A percentile compares a stretch with the other conserved stretches of the same genome.
phyloP scores from a whole-genome alignment of 53 echinoderm and acorn worm species.

The Crossaster papposus region DNA sequence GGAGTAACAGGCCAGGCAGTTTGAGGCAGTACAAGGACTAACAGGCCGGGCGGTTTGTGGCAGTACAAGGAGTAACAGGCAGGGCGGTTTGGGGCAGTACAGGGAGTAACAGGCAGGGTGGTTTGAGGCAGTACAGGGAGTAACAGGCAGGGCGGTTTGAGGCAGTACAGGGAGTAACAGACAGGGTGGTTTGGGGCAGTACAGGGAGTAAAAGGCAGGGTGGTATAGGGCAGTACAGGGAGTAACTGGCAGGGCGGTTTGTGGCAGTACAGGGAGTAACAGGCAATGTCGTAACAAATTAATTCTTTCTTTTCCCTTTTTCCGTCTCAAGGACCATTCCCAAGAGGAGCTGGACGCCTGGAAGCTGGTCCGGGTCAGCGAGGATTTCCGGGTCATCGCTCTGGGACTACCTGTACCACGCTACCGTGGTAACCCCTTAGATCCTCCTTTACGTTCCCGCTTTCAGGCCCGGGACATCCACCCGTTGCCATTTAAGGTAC shows the following conservation, averaged over 20 bases:
- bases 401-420: conserved; percentile 92
- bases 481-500: conserved; percentile 87
- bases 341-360: conserved; percentile 85
- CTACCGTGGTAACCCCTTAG: conserved; percentile 96
- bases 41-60: no score
- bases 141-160: no score
- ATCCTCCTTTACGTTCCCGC: conserved; percentile 92
- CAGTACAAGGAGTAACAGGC: no score
- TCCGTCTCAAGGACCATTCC: conserved; percentile 77
- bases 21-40: no score
- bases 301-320: background rate
- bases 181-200: background rate
- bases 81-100: background rate
- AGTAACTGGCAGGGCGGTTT: no score
- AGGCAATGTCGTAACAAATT: background rate
- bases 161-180: no score
- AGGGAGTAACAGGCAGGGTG: conserved; percentile 52
- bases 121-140: no score
- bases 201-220: conserved; percentile 53
- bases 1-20: no score
- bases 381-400: conserved; percentile 97
- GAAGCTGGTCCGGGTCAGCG: conserved; percentile 92
- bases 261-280: no score
- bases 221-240: no score
- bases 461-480: conserved; percentile 98